A percentile compares a stretch with the other conserved stretches of the same genome.
phyloP scores from a whole-genome alignment of 2,113 vertebrate genomes.

The Sapayoa aenigma region DNA sequence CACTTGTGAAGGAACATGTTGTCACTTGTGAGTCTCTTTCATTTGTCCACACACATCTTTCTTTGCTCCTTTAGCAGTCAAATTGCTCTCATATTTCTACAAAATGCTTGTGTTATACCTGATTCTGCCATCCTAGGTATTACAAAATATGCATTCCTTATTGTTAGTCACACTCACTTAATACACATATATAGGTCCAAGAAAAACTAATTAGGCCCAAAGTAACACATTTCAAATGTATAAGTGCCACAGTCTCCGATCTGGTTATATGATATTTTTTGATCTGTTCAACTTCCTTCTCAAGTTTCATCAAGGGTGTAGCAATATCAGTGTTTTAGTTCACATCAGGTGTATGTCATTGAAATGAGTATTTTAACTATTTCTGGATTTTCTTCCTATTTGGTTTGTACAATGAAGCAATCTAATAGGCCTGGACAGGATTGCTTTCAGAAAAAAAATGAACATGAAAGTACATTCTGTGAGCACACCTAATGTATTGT shows the following conservation, averaged over 20 bases:
- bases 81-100: rapidly evolving
- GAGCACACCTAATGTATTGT: rapidly evolving
- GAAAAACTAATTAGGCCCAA: not conserved
- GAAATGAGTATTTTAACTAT: not conserved
- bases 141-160: not conserved
- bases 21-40: not conserved
- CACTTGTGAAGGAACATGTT: not conserved
- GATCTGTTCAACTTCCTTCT: not conserved
- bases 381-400: not conserved
- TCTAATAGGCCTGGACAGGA: not conserved
- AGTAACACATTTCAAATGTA: not conserved
- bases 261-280: not conserved
- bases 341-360: not conserved
- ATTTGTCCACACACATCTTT: not conserved
- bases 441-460: not conserved
- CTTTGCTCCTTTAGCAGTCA: not conserved
- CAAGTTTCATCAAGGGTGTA: not conserved
- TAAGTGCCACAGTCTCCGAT: not conserved
- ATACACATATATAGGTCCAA: not conserved
- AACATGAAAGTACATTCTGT: not conserved
- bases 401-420: not conserved
- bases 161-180: not conserved
- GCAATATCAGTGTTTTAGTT: not conserved
- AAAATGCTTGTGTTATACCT: not conserved
- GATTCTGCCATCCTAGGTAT: not conserved